Evolutionary conservation across 2,888 invertebrate genomes (phyloP).

Genomic region (Folsomia manolachei): DNA sequence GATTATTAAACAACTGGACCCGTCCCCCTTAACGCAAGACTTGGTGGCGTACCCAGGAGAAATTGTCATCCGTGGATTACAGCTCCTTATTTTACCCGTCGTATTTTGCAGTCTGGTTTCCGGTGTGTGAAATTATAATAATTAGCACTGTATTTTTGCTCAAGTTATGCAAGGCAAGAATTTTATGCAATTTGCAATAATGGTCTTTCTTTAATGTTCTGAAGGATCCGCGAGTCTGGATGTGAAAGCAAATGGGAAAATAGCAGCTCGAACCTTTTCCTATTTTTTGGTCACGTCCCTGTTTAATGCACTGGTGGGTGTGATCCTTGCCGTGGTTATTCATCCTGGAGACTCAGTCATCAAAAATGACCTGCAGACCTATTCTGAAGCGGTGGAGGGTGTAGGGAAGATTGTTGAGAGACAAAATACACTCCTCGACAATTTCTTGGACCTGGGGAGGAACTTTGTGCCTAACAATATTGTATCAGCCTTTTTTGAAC

Average conservation of each 20-base stretch:
- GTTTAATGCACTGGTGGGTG: constrained; percentile 75
- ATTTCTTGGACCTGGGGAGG: constrained; percentile 85
- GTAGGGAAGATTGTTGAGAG: constrained; percentile 17
- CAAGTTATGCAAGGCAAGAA: neutral
- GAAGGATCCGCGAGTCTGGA: constrained; percentile 79
- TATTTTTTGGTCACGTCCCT: constrained; percentile 79
- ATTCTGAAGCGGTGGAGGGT: neutral
- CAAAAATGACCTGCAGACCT: constrained; percentile 13
- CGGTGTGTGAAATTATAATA: neutral
- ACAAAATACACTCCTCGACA: constrained; percentile 64
- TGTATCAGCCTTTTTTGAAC: constrained; percentile 45
- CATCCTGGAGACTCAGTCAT: constrained; percentile 68
- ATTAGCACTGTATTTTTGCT: neutral
- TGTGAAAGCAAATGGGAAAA: constrained; percentile 79
- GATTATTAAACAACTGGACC: constrained; percentile 31
- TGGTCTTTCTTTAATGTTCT: too few species aligned
- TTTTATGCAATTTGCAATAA: neutral
- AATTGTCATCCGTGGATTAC: constrained; percentile 81
- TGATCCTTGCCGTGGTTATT: constrained; percentile 67
- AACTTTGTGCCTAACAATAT: constrained; percentile 54
- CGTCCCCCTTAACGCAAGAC: constrained; percentile 29
- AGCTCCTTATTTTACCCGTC: constrained; percentile 81
- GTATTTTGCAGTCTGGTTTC: constrained; percentile 70
- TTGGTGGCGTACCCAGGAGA: constrained; percentile 86
- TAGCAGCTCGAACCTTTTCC: constrained; percentile 72